Percentiles rank a stretch among this genome's conserved stretches.
These are phyloP conservation scores for Ptiloglossa arizonensis DNA, from an alignment of 1,140 invertebrate species.

Conservation along the genomic window DNA sequence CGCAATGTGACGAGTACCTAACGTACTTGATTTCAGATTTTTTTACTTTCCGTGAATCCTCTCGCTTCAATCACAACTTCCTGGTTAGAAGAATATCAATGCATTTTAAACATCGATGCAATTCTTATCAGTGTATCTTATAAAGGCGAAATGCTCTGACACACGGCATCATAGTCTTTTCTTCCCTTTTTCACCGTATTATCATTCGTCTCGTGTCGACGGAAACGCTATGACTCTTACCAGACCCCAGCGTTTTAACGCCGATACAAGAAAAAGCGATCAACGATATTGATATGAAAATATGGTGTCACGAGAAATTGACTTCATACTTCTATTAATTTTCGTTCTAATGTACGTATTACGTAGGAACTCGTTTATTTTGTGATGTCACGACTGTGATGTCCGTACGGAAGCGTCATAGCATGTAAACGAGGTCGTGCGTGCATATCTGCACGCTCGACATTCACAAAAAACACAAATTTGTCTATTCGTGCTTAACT, in stretches of 20 bases:
- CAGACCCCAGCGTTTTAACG: neutral
- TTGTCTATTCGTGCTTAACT: too few species aligned
- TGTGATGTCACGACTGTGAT: conserved; percentile 41
- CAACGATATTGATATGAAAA: neutral
- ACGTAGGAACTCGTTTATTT: conserved; percentile 44
- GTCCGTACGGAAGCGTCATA: conserved; percentile 48
- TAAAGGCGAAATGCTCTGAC: neutral
- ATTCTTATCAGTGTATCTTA: neutral
- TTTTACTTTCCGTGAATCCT: conserved; percentile 6
- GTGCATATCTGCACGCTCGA: conserved; percentile 31
- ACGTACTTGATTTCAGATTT: conserved; percentile 1
- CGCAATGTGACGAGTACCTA: conserved; percentile 34
- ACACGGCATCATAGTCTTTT: conserved; percentile 1
- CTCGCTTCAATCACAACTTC: neutral
- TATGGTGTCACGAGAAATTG: neutral
- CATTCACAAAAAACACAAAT: conserved; percentile 5
- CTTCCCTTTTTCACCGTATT: conserved; percentile 27
- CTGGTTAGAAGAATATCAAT: neutral
- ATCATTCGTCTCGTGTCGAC: conserved; percentile 30
- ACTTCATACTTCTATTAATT: neutral
- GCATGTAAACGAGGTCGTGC: conserved; percentile 47
- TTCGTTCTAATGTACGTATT: conserved; percentile 9
- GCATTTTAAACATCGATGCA: too few species aligned
- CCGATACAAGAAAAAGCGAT: neutral
- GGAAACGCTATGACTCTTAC: conserved; percentile 9